These are phyloP conservation scores for Trachelus tabidus DNA, from an alignment of 2,888 invertebrate genomes.

Conservation along the genomic window DNA sequence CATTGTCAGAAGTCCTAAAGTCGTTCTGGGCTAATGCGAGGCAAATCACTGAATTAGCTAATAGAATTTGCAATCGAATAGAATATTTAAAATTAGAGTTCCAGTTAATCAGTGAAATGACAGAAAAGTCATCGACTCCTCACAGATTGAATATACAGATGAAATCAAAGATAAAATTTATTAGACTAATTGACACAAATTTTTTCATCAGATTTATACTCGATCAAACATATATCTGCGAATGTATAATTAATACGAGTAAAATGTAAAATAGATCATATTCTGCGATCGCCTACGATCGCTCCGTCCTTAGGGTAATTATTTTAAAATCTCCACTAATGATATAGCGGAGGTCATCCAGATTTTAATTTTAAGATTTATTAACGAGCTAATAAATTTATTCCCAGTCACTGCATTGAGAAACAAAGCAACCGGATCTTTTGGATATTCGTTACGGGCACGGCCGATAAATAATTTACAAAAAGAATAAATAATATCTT, in stretches of 20 bases:
- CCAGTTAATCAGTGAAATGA: background rate
- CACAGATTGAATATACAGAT: background rate
- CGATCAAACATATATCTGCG: background rate
- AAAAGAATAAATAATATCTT: background rate
- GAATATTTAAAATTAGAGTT: background rate
- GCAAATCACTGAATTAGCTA: background rate
- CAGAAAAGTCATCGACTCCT: background rate
- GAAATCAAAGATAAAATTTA: background rate
- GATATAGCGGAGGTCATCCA: background rate
- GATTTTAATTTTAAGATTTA: background rate
- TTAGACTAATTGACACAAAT: background rate
- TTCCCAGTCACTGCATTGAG: background rate
- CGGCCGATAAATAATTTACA: background rate
- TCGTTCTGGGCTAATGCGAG: background rate
- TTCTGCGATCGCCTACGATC: background rate
- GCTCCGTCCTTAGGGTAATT: background rate
- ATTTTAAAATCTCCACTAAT: background rate
- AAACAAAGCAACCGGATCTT: background rate
- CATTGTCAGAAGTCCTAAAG: background rate
- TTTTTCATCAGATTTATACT: background rate
- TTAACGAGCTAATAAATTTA: background rate
- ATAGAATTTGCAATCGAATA: background rate
- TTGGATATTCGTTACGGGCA: background rate
- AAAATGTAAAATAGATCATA: background rate
- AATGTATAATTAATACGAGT: background rate